phyloP scores from a whole-genome alignment of 2,113 vertebrate genomes.

The Sceloporus undulatus region DNA sequence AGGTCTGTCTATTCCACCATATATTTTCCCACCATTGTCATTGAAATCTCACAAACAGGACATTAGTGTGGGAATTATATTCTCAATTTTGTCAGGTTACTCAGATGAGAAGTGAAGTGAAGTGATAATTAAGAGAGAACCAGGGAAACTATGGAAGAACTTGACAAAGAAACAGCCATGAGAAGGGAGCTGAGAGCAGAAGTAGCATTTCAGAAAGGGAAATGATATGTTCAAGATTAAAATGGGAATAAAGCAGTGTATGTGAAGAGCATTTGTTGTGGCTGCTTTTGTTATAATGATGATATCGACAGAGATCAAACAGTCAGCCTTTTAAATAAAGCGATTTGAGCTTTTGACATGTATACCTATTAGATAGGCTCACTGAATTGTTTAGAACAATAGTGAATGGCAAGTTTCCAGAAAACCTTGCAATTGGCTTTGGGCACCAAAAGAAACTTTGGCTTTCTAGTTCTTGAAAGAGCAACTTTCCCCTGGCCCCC shows the following conservation, averaged over 20 bases:
- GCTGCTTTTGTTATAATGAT: background rate
- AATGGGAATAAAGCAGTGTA: background rate
- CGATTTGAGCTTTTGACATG: background rate
- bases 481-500: background rate
- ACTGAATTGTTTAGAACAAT: slow-evolving; percentile 4
- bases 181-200: background rate
- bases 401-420: background rate
- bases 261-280: slow-evolving; percentile 9
- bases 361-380: background rate
- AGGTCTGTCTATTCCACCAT: background rate
- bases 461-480: background rate
- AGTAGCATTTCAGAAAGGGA: background rate
- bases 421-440: background rate
- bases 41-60: background rate
- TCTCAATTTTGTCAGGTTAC: background rate
- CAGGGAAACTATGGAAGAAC: too few relatives aligned
- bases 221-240: background rate
- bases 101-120: too few relatives aligned
- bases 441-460: too few relatives aligned
- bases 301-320: slow-evolving; percentile 19
- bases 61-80: too few relatives aligned
- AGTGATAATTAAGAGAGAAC: background rate
- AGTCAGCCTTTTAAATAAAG: background rate
- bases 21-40: background rate
- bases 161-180: background rate